These are phyloP conservation scores for Nannoperca obscura DNA, from an alignment of 2,797 vertebrate genomes.

Conservation along the genomic window DNA sequence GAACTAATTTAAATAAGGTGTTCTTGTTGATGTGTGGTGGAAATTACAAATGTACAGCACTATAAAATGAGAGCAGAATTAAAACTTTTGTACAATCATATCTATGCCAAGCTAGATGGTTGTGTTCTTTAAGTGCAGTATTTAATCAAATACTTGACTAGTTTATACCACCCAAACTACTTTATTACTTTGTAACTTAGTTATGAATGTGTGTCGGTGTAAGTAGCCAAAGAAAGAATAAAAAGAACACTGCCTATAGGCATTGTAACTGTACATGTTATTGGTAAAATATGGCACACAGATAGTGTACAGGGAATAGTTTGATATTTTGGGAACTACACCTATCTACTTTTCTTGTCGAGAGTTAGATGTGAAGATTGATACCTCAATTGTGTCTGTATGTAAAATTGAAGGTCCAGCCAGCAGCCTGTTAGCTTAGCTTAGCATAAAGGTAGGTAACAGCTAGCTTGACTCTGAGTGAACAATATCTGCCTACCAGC, in stretches of 20 bases:
- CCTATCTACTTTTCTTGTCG: background rate
- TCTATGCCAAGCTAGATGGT: conserved; percentile 48
- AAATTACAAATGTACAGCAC: conserved; percentile 54
- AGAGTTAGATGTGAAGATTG: background rate
- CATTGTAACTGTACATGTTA: conserved; percentile 21
- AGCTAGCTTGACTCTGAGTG: background rate
- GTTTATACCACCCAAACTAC: conserved; percentile 38
- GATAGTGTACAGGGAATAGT: background rate
- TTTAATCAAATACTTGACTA: conserved; percentile 57
- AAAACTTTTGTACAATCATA: conserved; percentile 55
- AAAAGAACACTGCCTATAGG: conserved; percentile 48
- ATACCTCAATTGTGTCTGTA: background rate
- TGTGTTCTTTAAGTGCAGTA: conserved; percentile 51
- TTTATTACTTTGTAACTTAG: conserved; percentile 62
- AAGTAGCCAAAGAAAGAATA: conserved; percentile 58
- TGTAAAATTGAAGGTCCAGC: background rate
- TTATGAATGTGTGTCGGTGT: conserved; percentile 68
- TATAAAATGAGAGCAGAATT: conserved; percentile 46
- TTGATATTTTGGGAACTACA: background rate
- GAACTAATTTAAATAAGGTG: conserved; percentile 30
- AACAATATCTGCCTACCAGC: background rate
- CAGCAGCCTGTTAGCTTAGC: background rate
- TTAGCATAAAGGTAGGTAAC: background rate
- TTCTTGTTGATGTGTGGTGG: conserved; percentile 50
- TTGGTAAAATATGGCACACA: conserved; percentile 7